phyloP scores from a whole-genome alignment of 2,888 invertebrate genomes.

The Branchellion lobata region DNA sequence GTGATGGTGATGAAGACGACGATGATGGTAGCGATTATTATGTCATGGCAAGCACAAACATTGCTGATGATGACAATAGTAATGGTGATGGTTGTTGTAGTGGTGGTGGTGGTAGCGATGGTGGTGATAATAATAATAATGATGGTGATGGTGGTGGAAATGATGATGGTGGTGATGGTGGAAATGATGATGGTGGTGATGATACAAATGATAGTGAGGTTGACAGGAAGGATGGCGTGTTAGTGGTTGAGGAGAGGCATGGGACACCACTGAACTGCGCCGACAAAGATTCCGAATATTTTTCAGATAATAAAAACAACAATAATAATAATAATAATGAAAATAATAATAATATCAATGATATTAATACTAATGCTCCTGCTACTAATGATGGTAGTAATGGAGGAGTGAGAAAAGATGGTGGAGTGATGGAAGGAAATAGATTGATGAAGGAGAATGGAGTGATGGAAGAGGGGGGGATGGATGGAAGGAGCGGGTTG shows the following conservation, averaged over 20 bases:
- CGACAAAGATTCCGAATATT: no score
- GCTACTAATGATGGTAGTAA: background rate
- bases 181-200: background rate
- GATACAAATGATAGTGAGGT: background rate
- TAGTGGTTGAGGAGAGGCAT: background rate
- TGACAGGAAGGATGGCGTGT: background rate
- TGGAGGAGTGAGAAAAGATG: background rate
- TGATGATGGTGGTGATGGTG: background rate
- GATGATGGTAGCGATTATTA: background rate
- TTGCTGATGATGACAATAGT: background rate
- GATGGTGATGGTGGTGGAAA: background rate
- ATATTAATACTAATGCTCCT: background rate
- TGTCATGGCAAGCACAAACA: background rate
- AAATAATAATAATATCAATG: background rate
- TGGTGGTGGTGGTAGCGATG: background rate
- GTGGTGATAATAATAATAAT: no score
- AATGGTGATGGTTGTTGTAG: background rate
- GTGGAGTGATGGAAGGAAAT: no score
- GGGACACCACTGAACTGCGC: no score
- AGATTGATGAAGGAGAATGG: no score
- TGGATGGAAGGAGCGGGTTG: background rate
- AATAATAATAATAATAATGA: background rate
- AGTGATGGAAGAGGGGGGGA: background rate
- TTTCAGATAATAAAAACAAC: background rate
- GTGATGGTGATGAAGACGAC: background rate